Percentiles rank a stretch among this genome's conserved stretches.
These are phyloP conservation scores for Iphiclides podalirius DNA, from an alignment of 2,888 invertebrate species.

Conservation along the genomic window DNA sequence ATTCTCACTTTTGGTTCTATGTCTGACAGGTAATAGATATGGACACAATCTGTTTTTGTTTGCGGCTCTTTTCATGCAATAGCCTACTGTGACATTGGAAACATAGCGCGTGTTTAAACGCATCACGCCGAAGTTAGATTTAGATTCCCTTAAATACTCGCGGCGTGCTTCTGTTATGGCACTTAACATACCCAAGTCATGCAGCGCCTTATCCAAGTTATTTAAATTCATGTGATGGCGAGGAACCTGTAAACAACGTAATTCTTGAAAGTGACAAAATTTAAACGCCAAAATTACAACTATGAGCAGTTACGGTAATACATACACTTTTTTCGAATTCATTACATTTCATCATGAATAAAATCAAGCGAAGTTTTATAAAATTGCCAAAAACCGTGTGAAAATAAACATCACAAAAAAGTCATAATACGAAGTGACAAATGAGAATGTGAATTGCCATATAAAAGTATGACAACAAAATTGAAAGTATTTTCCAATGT, in stretches of 20 bases:
- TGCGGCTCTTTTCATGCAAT: conserved; percentile 76
- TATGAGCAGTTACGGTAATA: conserved; percentile 27
- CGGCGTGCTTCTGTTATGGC: conserved; percentile 79
- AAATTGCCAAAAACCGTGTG: conserved; percentile 56
- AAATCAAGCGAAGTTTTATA: conserved; percentile 44
- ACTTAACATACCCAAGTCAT: conserved; percentile 82
- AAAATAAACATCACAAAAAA: conserved; percentile 78
- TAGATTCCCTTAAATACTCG: conserved; percentile 78
- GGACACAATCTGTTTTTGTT: conserved; percentile 81
- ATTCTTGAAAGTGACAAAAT: conserved; percentile 18
- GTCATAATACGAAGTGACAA: conserved; percentile 55
- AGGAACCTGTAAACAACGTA: conserved; percentile 67
- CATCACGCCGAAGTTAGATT: conserved; percentile 69
- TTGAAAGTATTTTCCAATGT: neutral
- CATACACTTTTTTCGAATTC: conserved; percentile 60
- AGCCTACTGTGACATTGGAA: conserved; percentile 82
- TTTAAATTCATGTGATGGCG: conserved; percentile 70
- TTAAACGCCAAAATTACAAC: neutral
- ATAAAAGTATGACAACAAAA: neutral
- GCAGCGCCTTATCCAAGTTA: conserved; percentile 80
- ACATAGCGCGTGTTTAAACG: conserved; percentile 82
- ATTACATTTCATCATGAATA: conserved; percentile 67
- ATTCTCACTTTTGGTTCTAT: conserved; percentile 82
- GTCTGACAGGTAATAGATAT: conserved; percentile 78
- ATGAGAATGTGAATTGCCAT: conserved; percentile 8